These are phyloP conservation scores for Neodiprion pinetum DNA, from an alignment of 1,140 invertebrate species.

Conservation along the genomic window DNA sequence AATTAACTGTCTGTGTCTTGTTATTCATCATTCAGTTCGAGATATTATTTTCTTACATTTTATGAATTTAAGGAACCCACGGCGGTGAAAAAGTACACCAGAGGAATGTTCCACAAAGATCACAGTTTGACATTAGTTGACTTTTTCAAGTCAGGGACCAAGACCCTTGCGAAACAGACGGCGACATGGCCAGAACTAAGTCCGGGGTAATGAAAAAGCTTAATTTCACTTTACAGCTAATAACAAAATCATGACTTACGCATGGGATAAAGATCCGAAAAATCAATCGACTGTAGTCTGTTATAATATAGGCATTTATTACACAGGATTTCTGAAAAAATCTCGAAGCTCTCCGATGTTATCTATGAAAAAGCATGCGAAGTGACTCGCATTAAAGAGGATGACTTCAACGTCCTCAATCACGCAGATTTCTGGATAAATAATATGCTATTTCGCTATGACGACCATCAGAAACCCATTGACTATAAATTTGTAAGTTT, in stretches of 20 bases:
- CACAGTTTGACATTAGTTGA: slow-evolving; percentile 36
- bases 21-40: too few species aligned
- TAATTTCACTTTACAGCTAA: neutral
- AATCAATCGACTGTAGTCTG: slow-evolving; percentile 11
- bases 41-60: neutral
- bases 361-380: slow-evolving; percentile 42
- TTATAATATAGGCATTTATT: neutral
- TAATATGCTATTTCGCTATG: slow-evolving; percentile 71
- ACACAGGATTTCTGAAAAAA: slow-evolving; percentile 56
- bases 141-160: slow-evolving; percentile 43
- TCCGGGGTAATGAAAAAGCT: slow-evolving; percentile 30
- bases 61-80: slow-evolving; percentile 53
- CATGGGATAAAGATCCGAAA: neutral
- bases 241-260: slow-evolving; percentile 19
- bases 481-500: slow-evolving; percentile 65
- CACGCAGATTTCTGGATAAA: slow-evolving; percentile 74
- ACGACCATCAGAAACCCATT: slow-evolving; percentile 54
- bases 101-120: slow-evolving; percentile 47
- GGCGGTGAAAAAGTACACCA: slow-evolving; percentile 43
- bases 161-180: slow-evolving; percentile 38
- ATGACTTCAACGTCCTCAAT: slow-evolving; percentile 67
- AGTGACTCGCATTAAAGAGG: slow-evolving; percentile 39
- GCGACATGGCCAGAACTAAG: slow-evolving; percentile 50
- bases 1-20: too few species aligned
- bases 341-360: slow-evolving; percentile 46